Conservation (phyloP, 2,113 vertebrate species). For the Cricetomys ansorgei region DNA sequence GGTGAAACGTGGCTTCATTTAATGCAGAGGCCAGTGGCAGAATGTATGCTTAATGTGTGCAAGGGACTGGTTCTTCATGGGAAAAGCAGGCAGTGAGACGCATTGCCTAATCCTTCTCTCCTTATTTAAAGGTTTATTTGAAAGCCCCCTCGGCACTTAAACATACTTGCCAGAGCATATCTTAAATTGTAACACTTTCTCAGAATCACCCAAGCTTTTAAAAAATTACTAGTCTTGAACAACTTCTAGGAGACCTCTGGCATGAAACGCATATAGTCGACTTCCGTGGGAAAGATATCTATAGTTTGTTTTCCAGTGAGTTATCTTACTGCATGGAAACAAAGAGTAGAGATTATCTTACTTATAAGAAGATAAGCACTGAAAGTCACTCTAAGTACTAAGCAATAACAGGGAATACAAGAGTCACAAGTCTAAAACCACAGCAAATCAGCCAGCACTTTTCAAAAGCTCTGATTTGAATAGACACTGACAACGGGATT, state of each 20-base stretch:
- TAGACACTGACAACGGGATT: background rate
- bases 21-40: background rate
- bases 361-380: background rate
- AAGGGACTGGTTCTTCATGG: background rate
- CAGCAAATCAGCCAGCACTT: background rate
- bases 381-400: background rate
- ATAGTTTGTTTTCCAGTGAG: background rate
- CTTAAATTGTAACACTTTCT: background rate
- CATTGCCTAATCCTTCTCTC: background rate
- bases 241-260: background rate
- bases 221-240: background rate
- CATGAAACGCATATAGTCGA: background rate
- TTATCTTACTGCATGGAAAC: background rate
- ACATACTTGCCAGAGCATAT: background rate
- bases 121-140: background rate
- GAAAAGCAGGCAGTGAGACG: too few species aligned
- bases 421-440: background rate
- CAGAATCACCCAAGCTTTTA: background rate
- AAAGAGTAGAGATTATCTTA: background rate
- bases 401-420: background rate
- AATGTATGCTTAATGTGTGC: background rate
- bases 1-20: background rate
- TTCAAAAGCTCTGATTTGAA: constrained; percentile 31
- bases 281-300: background rate
- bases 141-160: background rate